Evolutionary conservation across 2,888 invertebrate genomes (phyloP).

Genomic region (Blomia tropicalis): DNA sequence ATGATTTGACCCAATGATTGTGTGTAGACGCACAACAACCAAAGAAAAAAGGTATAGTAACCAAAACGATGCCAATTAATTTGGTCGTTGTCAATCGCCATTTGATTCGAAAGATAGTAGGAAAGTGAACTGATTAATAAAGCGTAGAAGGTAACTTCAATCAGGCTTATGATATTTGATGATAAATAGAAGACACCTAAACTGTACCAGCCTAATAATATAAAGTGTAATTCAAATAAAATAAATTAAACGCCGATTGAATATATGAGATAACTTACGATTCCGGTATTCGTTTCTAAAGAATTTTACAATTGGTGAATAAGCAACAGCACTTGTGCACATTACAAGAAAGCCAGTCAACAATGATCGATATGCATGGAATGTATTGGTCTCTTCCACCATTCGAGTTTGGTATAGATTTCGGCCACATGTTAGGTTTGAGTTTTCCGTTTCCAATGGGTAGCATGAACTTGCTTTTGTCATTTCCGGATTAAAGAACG

Average conservation of each 20-base stretch:
- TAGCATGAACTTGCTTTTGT: not conserved
- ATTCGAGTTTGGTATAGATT: not conserved
- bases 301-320: constrained; percentile 7
- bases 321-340: not conserved
- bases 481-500: not conserved
- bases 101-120: not conserved
- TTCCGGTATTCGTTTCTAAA: constrained; percentile 19
- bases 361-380: not conserved
- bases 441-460: not conserved
- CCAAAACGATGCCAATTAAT: constrained; percentile 10
- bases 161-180: not conserved
- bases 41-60: not conserved
- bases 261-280: constrained; percentile 4
- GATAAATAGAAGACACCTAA: constrained; percentile 6
- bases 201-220: not conserved
- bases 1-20: constrained; percentile 9
- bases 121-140: not conserved
- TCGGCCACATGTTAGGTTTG: not conserved
- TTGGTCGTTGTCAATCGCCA: not conserved
- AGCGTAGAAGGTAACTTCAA: not conserved
- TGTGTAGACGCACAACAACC: not conserved
- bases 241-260: no score
- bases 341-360: not conserved
- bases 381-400: not conserved
- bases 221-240: not conserved